Evolutionary conservation across 1,140 invertebrate species (phyloP), one percentile per base, ranked within the genome.

Genomic region (Bombus difficillimus): DNA sequence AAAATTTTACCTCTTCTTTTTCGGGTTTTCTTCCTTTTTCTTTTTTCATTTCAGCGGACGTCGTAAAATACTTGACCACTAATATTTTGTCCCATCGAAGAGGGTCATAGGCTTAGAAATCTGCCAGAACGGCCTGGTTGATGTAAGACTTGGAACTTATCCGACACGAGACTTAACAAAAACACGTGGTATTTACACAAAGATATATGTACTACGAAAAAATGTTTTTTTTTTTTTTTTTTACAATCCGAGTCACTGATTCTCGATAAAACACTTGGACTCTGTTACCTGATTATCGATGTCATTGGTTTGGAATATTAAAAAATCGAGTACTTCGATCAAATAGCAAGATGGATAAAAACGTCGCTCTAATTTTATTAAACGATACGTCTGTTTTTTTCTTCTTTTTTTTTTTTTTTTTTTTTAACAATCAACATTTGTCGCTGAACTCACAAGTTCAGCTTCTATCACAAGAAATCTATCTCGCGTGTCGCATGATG

Each of bases 141-240:
- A 81, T 85, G 39, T 57, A 37, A 25, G 59, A 75, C 71, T 85
- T 81, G 84, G 84, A 85, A 75, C 84, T 41, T 74, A 57, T 85
- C 84, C 84, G 57, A 81, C 84, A 85, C 84, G 84, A 73, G 84
- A 85, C 84, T 39, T 22, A 34, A 32, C 47, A 53, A 72, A 72
- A 13, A 37, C 84, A 81, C 78, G 84, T 81, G 79, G 32, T 6
- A 34, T 39, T 57, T 37, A 4, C n/a, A 15, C 34, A 22, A 22
- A n/a, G 47, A 53, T 57, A 81, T 32, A 72, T 34, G 2, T 25
- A n/a, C 12, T 9, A 28, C 2, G 15, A 34, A 8, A 80, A 81
- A 43, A 59, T 37, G n/a, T 34, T 71, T 22, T 0, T 22, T 53
- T 22, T 22, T 43, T n/a, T 22, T 22, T 22, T 53, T 53, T 22